Base-by-base conservation (phyloP, 2,888 invertebrate species). In the Neocrepidodera transversa region DNA sequence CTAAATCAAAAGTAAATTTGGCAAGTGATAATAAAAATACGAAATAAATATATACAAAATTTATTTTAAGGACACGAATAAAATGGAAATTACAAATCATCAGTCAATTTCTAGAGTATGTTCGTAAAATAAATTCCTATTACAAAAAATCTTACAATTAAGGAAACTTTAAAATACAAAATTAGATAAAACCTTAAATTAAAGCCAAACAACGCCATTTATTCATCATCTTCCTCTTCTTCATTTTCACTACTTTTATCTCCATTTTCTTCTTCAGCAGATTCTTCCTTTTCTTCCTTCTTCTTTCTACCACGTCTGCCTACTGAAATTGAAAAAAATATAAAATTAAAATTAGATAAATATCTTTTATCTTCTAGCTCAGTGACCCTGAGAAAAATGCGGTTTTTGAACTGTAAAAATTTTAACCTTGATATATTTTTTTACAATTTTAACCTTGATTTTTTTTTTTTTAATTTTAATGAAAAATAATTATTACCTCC, bases 271-370 rank as follows among this genome's bases (percentile, higher is more conserved):
- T 64, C 64, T 51, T 61, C 64, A 14, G 61, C 50, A 6, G 61
- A 61, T 45, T 64, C 64, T 49, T 63, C 63, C 42, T 64, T 64
- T 28, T 59, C 62, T 54, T 64, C 64, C 47, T 64, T 64, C 45
- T 55, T 59, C 26, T 59, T 61, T 49, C 64, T 57, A 17, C 64
- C 64, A 13, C 64, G 59, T 40, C 56, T 38, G 14, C 52, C 56
- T 40, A 64, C 64, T 64, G 38, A 40, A 62, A 53, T 49, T 16
- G 26, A 52, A 45, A 38, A 40, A 51, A 26, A 47, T 16, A 14
- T 20, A 20, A 20, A 11, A 42, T 28, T 20, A 40, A 50, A 6
- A n/a, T n/a, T n/a, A n/a, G n/a, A n/a, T n/a, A n/a, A n/a, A n/a
- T n/a, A n/a, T n/a, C n/a, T n/a, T n/a, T n/a, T n/a, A n/a, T n/a